A percentile compares a stretch with the other conserved stretches of the same genome.
phyloP scores from a whole-genome alignment of 2,797 vertebrate genomes.

The Paramormyrops hopkinsi region DNA sequence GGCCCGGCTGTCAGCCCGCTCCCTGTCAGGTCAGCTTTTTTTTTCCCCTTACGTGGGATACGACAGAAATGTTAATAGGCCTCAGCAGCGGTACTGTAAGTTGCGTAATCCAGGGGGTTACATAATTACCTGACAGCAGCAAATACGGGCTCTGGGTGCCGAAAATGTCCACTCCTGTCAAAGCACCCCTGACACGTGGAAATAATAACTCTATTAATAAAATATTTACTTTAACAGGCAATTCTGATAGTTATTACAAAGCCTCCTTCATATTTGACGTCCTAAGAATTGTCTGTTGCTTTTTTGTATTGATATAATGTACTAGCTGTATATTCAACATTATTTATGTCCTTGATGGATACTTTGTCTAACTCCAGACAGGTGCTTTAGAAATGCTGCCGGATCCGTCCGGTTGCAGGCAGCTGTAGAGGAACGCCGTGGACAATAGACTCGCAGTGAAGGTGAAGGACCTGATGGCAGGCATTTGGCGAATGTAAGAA shows the following conservation, averaged over 20 bases:
- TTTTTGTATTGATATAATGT: background rate
- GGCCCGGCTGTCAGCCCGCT: background rate
- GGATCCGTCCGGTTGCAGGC: background rate
- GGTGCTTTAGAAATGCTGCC: background rate
- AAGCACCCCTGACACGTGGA: background rate
- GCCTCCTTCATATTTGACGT: background rate
- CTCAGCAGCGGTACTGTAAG: background rate
- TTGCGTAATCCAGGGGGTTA: slow-evolving; percentile 12
- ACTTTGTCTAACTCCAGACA: background rate
- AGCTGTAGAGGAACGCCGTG: background rate
- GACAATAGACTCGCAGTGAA: background rate
- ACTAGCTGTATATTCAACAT: background rate
- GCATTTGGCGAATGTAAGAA: background rate
- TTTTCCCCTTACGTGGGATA: slow-evolving; percentile 8
- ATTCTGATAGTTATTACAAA: background rate
- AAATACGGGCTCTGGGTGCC: background rate
- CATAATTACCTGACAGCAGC: slow-evolving; percentile 15
- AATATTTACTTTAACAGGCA: slow-evolving; percentile 3
- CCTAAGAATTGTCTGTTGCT: background rate
- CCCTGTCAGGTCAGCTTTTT: slow-evolving; percentile 14
- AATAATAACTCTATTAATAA: slow-evolving; percentile 1
- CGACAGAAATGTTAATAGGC: slow-evolving; percentile 10
- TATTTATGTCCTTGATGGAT: background rate
- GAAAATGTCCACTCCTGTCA: slow-evolving; percentile 4
- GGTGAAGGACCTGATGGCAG: background rate